Evolutionary conservation across 1,140 invertebrate genomes (phyloP), one percentile per base, ranked within the genome.

Genomic region (Nymphalis io): DNA sequence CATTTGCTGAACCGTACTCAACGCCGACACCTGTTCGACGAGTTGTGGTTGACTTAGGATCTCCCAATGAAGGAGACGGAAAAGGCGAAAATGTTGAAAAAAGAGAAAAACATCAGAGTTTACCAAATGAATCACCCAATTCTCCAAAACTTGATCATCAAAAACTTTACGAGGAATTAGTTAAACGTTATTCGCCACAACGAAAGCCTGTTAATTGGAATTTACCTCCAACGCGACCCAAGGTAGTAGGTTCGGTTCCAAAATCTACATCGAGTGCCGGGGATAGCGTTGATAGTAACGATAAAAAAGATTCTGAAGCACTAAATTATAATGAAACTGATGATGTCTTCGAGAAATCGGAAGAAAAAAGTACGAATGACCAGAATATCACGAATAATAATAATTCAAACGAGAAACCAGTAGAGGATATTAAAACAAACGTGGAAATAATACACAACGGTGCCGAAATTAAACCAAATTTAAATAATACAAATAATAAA

Each of bases 1-100:
- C 91, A 58, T 92, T 92, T 67, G 91, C 90, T 20, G 91, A 92
- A 67, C 91, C 90, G 18, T 92, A 88, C 61, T 77, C 83, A 3
- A 87, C 90, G 13, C 91, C 91, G 39, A 85, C 87, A 18, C 86
- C 88, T 18, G 78, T 80, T 18, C 79, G 89, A 1, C 79, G 78
- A 68, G 81, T 91, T 42, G 42, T 85, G 13, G 73, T 91, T 0
- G 85, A 90, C 60, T 78, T 90, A 20, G 86, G 82, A 20, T 72
- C 85, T 0, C 42, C 78, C 0, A 79, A 84, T 63, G 77, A 74
- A 8, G 77, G 82, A 63, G 73, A 73, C n/a, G 80, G 81, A 48
- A 79, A 76, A 11, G 85, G 87, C 60, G 85, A 89, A 76, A 88
- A 87, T 58, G 64, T 82, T 33, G 79, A 85, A 58, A 82, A 70